Conservation (phyloP, 1,140 invertebrate genomes). For the Matsumurasca onukii region DNA sequence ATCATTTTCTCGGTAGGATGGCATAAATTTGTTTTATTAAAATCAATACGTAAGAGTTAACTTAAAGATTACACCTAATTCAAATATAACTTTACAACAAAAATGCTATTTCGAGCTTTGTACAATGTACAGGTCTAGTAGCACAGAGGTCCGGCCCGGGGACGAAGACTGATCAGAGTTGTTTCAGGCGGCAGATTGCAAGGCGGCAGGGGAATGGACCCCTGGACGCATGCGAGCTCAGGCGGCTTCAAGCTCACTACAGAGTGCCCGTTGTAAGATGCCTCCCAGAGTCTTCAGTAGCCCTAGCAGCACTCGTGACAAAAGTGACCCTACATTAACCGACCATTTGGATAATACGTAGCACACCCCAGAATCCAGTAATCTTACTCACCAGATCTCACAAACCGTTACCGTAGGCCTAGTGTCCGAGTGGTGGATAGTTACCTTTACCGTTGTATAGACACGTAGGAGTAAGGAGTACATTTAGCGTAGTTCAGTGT, state of each 20-base stretch:
- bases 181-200: too few species aligned
- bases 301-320: not conserved
- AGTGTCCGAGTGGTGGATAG: not conserved
- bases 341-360: constrained; percentile 27
- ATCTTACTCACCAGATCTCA: not conserved
- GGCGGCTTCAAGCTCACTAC: not conserved
- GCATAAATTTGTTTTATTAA: too few species aligned
- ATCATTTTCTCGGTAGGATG: too few species aligned
- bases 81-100: too few species aligned
- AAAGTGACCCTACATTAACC: constrained; percentile 29
- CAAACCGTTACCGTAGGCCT: not conserved
- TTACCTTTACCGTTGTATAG: not conserved
- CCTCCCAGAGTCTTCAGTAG: not conserved
- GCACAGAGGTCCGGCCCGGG: too few species aligned
- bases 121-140: too few species aligned
- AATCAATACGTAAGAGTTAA: too few species aligned
- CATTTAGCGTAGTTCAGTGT: not conserved
- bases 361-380: not conserved
- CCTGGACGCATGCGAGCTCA: not conserved
- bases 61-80: too few species aligned
- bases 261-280: constrained; percentile 4
- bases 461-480: not conserved
- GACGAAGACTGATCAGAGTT: too few species aligned
- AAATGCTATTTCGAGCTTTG: too few species aligned
- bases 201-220: not conserved